Evolutionary conservation across 2,888 invertebrate species (phyloP), one percentile per base, ranked within the genome.

Genomic region (Heliconius hortense): DNA sequence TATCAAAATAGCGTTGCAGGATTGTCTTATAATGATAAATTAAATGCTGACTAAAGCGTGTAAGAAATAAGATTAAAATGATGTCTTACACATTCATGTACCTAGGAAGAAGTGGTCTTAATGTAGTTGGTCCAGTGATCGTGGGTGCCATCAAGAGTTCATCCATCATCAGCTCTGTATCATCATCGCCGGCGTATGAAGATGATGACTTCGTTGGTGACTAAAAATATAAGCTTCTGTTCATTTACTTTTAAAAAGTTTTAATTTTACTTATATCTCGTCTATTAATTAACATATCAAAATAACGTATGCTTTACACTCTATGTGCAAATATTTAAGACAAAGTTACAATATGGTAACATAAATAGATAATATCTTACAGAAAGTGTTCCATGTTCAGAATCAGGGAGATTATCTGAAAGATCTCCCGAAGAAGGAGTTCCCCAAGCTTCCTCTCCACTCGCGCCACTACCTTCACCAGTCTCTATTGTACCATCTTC

Each of bases 381-480:
- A 90, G 95, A 96, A 80, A 95, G 89, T 0, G 95, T 95, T 79
- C 96, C 96, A 84, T 95, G 95, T 78, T 96, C 96, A 53, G 96
- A 96, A 85, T 96, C 95, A 4, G 95, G 96, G 15, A 96, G 93
- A 79, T 97, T 97, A 82, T 97, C 97, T 80, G 97, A 96, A 60
- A 97, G 95, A 31, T 97, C 97, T 5, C 97, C 97, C 81, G 97
- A 97, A 0, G 97, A 97, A 5, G 97, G 97, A 0, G 97, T 97
- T 0, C 97, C 97, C 97, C 97, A 98, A 35, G 97, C 96, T 84
- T 98, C 97, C 87, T 97, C 97, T 0, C 97, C 97, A 4, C 97
- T 97, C 0, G 96, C 97, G 0, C 97, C 97, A 66, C 97, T 97
- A 0, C 97, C 97, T 84, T 97, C 97, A 8, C 96, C 96, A 18